Evolutionary conservation across 2,797 vertebrate species (phyloP).

Genomic region (Discoglossus pictus): DNA sequence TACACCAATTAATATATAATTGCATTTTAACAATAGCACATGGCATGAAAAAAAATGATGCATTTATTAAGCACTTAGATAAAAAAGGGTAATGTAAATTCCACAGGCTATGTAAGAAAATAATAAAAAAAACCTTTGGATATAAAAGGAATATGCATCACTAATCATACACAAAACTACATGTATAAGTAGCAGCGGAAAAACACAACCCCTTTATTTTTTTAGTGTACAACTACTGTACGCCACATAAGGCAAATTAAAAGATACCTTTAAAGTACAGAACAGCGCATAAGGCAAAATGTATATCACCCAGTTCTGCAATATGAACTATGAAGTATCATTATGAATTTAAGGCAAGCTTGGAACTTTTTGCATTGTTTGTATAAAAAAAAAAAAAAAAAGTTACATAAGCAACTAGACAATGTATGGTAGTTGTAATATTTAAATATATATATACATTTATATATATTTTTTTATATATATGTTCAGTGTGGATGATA

Average conservation of each 20-base stretch:
- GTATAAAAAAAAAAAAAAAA: constrained; percentile 47
- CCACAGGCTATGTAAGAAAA: constrained; percentile 55
- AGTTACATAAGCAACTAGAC: constrained; percentile 51
- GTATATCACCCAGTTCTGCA: constrained; percentile 62
- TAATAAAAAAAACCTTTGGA: constrained; percentile 56
- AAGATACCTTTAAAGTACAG: constrained; percentile 57
- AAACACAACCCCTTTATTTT: constrained; percentile 46
- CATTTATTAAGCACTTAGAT: constrained; percentile 26
- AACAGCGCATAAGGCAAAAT: constrained; percentile 63
- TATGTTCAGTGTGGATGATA: too few relatives aligned
- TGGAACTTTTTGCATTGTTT: constrained; percentile 64
- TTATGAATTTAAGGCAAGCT: constrained; percentile 67
- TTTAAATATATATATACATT: too few relatives aligned
- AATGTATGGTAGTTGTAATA: too few relatives aligned
- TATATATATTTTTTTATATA: too few relatives aligned
- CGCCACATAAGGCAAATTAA: constrained; percentile 54
- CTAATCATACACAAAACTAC: constrained; percentile 49
- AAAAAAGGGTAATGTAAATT: constrained; percentile 53
- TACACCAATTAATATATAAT: constrained; percentile 53
- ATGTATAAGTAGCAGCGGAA: constrained; percentile 41
- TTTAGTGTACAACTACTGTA: constrained; percentile 48
- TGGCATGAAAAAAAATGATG: constrained; percentile 38
- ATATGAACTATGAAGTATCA: constrained; percentile 51
- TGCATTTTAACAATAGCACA: constrained; percentile 55
- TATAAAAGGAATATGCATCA: too few relatives aligned